Percentiles rank a stretch among this genome's conserved stretches.
Evolutionary conservation across 2,797 vertebrate genomes (phyloP).

Genomic region (Eospalax fontanierii): DNA sequence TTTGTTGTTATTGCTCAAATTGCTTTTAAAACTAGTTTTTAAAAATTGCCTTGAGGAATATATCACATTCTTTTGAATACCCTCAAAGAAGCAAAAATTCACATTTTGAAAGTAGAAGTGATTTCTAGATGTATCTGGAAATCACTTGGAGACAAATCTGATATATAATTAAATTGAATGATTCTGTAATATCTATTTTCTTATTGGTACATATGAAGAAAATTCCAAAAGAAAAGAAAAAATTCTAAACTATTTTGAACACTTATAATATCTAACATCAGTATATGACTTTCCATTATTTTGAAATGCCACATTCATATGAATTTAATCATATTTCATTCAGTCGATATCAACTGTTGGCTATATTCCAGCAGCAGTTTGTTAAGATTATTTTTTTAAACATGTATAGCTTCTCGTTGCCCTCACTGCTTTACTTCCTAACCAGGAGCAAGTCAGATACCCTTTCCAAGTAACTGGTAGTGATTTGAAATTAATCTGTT

Average conservation of each 20-base stretch:
- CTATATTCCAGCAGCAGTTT: constrained; percentile 49
- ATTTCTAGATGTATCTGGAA: constrained; percentile 68
- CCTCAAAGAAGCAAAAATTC: constrained; percentile 69
- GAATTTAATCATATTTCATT: constrained; percentile 72
- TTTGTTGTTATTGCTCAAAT: constrained; percentile 43
- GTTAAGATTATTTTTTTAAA: constrained; percentile 48
- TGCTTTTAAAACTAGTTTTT: constrained; percentile 67
- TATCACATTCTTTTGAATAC: constrained; percentile 69
- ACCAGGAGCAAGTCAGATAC: constrained; percentile 37
- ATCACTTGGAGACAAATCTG: constrained; percentile 65
- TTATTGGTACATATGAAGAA: constrained; percentile 60
- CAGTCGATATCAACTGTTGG: constrained; percentile 61
- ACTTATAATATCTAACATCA: constrained; percentile 63
- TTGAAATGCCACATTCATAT: constrained; percentile 65
- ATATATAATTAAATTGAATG: constrained; percentile 72
- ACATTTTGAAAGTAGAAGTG: constrained; percentile 71
- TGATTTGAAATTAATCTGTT: constrained; percentile 67
- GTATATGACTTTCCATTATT: constrained; percentile 57
- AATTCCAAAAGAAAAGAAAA: constrained; percentile 63
- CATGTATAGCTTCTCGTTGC: constrained; percentile 1
- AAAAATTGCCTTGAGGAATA: constrained; percentile 59
- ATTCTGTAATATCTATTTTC: constrained; percentile 64
- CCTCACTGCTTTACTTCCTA: constrained; percentile 44
- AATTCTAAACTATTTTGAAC: constrained; percentile 72
- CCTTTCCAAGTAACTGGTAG: constrained; percentile 9